phyloP scores from a whole-genome alignment of 1,140 invertebrate species.

The Papilio polytes region DNA sequence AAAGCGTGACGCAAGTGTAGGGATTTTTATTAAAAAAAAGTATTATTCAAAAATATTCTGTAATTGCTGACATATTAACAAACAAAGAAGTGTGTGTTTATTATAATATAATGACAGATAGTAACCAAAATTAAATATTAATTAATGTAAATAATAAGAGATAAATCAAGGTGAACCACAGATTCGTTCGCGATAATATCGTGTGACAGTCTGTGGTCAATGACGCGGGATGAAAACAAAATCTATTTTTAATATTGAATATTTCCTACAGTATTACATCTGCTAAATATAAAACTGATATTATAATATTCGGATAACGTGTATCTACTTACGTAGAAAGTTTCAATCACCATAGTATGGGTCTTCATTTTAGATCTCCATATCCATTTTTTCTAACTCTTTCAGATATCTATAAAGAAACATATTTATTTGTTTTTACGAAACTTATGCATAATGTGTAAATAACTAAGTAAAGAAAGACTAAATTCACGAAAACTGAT shows the following conservation, averaged over 20 bases:
- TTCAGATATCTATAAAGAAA: background rate
- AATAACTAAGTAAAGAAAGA: too few relatives aligned
- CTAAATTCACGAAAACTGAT: background rate
- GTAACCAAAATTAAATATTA: background rate
- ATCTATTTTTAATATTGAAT: slow-evolving; percentile 23
- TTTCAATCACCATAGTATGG: background rate
- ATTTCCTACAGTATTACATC: background rate
- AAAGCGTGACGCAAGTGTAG: too few relatives aligned
- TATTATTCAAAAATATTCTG: too few relatives aligned
- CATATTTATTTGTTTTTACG: too few relatives aligned
- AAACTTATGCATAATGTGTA: too few relatives aligned
- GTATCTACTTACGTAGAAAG: background rate
- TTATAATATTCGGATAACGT: background rate
- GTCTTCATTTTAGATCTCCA: background rate
- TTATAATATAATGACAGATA: too few relatives aligned
- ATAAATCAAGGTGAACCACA: slow-evolving; percentile 9
- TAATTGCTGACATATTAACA: too few relatives aligned
- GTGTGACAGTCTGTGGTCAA: slow-evolving; percentile 12
- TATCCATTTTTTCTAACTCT: background rate
- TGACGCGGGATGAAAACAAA: slow-evolving; percentile 1
- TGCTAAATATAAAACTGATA: background rate
- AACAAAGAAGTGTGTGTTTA: too few relatives aligned
- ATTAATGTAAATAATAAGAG: background rate
- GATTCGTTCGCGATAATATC: slow-evolving; percentile 19
- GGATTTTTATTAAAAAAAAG: too few relatives aligned